A percentile compares a stretch with the other conserved stretches of the same genome.
phyloP scores from a whole-genome alignment of 1,140 invertebrate genomes.

The Nasonia giraulti region DNA sequence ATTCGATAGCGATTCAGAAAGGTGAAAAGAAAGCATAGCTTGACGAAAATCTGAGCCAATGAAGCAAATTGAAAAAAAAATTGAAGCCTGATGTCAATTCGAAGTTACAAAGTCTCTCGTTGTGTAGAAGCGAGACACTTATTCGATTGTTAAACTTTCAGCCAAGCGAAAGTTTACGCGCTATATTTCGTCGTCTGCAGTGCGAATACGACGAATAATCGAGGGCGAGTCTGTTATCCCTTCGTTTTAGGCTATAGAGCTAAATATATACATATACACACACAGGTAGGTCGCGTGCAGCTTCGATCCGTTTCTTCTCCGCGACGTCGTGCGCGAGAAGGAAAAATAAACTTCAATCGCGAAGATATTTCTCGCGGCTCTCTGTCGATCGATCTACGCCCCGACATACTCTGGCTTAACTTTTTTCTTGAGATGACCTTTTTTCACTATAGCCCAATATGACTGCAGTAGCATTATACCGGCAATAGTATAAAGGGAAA shows the following conservation, averaged over 20 bases:
- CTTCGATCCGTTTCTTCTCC: constrained; percentile 22
- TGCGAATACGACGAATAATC: background rate
- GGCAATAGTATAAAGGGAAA: too few species aligned
- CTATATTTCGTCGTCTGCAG: background rate
- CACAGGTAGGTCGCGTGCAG: background rate
- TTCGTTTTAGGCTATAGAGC: background rate
- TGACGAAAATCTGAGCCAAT: background rate
- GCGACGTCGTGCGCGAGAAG: too few species aligned
- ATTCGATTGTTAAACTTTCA: background rate
- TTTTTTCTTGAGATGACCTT: background rate
- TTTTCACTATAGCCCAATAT: background rate
- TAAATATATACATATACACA: background rate
- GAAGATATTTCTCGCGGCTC: background rate
- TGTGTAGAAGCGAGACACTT: background rate
- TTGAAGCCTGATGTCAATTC: too few species aligned
- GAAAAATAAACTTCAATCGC: background rate
- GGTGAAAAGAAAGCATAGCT: background rate
- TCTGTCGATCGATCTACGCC: background rate
- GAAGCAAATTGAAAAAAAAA: background rate
- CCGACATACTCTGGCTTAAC: background rate
- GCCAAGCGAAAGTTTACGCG: background rate
- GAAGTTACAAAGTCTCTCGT: too few species aligned
- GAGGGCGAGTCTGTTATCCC: background rate
- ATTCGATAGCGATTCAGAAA: constrained; percentile 7
- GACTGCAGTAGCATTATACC: too few species aligned